Percentiles rank a stretch among this genome's conserved stretches.
Evolutionary conservation across 2,113 vertebrate species (phyloP).

Genomic region (Cricetomys ansorgei): DNA sequence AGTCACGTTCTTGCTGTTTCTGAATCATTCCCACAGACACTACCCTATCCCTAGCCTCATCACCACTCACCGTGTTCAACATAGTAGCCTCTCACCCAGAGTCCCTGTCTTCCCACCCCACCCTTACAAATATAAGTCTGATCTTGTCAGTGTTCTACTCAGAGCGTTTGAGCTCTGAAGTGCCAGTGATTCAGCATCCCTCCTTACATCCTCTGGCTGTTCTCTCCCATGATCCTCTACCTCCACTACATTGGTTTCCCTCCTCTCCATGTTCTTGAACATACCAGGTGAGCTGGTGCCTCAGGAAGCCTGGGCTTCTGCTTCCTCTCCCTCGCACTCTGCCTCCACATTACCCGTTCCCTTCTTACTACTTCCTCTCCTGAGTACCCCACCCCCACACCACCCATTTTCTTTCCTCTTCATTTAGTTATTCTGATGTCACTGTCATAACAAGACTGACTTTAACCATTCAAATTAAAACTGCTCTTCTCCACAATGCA

Average conservation of each 20-base stretch:
- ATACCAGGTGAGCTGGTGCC: no score
- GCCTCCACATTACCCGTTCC: not conserved
- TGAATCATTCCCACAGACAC: not conserved
- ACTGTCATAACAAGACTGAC: not conserved
- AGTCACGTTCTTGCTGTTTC: not conserved
- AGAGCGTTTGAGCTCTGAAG: not conserved
- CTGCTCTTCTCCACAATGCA: not conserved
- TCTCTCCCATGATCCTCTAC: not conserved
- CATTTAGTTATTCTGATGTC: not conserved
- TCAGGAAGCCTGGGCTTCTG: not conserved
- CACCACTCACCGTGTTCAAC: not conserved
- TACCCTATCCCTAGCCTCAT: not conserved
- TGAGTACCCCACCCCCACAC: not conserved
- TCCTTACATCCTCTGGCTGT: not conserved
- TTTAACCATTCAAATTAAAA: not conserved
- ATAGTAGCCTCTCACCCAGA: not conserved
- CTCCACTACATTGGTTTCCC: not conserved
- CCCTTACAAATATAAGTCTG: not conserved
- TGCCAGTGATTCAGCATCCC: no score
- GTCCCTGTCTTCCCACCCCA: not conserved
- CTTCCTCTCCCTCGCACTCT: not conserved
- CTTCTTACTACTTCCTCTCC: not conserved
- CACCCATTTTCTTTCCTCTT: not conserved
- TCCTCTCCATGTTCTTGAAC: rapidly evolving
- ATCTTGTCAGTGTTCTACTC: not conserved